Percentiles rank a stretch among this genome's conserved stretches.
Conservation (phyloP, 2,113 vertebrate genomes). For the Vidua macroura region DNA sequence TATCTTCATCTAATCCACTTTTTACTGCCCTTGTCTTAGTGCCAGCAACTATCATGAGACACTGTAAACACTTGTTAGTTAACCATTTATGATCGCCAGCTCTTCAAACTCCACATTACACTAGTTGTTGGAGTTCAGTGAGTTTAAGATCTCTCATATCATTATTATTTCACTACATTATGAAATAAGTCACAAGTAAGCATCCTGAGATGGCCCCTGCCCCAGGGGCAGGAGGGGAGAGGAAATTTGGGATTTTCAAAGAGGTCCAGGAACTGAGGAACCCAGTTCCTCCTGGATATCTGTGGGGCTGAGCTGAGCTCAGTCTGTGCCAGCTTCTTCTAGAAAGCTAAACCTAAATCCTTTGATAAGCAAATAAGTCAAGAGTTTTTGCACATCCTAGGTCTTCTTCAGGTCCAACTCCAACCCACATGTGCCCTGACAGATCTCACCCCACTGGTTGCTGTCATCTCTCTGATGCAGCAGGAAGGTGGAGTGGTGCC, state of each 20-base stretch:
- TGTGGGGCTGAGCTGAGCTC: not conserved
- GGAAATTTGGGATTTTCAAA: not conserved
- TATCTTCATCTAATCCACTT: slow-evolving; percentile 70
- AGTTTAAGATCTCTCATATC: not conserved
- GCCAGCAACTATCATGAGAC: slow-evolving; percentile 37
- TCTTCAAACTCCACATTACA: not conserved
- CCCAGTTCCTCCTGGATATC: not conserved
- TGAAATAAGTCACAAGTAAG: not conserved
- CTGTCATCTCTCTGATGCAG: not conserved
- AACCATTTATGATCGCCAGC: not conserved
- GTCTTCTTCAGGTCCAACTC: not conserved
- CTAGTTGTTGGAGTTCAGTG: not conserved
- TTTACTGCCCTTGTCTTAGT: slow-evolving; percentile 64
- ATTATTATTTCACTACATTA: not conserved
- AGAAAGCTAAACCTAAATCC: not conserved
- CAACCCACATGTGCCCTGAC: not conserved
- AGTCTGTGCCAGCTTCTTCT: not conserved
- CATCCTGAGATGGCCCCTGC: accelerated
- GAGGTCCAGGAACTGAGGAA: not conserved
- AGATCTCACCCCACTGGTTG: not conserved
- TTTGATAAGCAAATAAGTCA: not conserved
- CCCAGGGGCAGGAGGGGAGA: not conserved
- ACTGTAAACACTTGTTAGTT: slow-evolving; percentile 43
- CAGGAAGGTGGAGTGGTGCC: not conserved
- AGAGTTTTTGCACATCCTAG: not conserved